Base-by-base conservation (phyloP, 2,888 invertebrate genomes). In the Operophtera brumata region DNA sequence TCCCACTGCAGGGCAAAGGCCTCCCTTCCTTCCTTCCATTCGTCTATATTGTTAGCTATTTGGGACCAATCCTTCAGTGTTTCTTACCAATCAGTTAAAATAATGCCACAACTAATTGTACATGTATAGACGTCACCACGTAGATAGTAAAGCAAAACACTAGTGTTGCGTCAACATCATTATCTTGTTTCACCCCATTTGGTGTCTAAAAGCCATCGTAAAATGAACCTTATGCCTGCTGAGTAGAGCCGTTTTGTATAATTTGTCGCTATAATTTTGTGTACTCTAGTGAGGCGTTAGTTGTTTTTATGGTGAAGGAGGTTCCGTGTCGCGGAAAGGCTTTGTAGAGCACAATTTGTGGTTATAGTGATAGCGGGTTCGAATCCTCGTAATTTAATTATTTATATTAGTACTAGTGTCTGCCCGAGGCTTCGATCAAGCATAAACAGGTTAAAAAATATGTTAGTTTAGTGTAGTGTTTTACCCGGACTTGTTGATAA, bases 141-240 rank as follows among this genome's bases (percentile, higher is more conserved):
- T 54, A 55, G 43, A 59, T 68, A 69, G 67, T 72, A 67, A 71
- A 71, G 67, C 67, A 71, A 75, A 76, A 73, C 52, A 71, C 73
- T 57, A 37, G 73, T 73, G 74, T 69, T 70, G 48, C 51, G 73
- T 73, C 75, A 71, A 77, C 79, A 73, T 80, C 80, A 78, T 82
- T 82, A 81, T 79, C 67, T 69, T 65, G 66, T 72, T 67, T 61
- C 73, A 59, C 70, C 76, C 74, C 66, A 73, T 71, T 70, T 67
- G 62, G 34, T 25, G 30, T 32, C 9, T 34, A 34, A 34, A 40
- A 37, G 46, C 9, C 47, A 53, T 9, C 43, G 47, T 1, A 57
- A 45, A 55, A 30, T 53, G 54, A 25, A 43, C 61, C 57, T 41
- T 64, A 60, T 40, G 11, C 0, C 25, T 0, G 12, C n/a, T 5